These are phyloP conservation scores for Sylvilagus bachmani DNA, from an alignment of 2,113 vertebrate genomes.

Conservation along the genomic window DNA sequence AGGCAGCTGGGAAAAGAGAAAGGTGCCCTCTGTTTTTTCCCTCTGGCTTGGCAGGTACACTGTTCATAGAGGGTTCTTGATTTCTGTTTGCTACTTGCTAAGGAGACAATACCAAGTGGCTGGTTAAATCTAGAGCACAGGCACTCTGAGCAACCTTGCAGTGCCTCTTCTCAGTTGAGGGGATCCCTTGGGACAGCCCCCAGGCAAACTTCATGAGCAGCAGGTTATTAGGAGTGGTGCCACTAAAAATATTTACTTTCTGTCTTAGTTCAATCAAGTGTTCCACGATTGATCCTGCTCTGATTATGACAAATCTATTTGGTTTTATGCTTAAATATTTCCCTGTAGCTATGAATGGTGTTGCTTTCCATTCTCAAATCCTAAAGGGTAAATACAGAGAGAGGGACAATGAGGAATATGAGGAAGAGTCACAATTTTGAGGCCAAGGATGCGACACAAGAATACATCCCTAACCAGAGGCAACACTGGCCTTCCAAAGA, in stretches of 20 bases:
- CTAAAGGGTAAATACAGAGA: neutral
- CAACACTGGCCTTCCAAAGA: neutral
- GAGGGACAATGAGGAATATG: neutral
- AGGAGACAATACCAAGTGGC: constrained; percentile 37
- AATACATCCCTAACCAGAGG: neutral
- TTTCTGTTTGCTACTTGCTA: constrained; percentile 59
- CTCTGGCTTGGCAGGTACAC: too few species aligned
- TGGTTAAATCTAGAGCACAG: neutral
- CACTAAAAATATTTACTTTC: constrained; percentile 52
- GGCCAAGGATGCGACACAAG: neutral
- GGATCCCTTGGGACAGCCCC: neutral
- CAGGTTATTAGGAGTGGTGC: constrained; percentile 36
- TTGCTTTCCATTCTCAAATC: neutral
- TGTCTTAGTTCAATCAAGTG: constrained; percentile 58
- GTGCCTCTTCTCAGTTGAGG: neutral
- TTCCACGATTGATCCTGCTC: constrained; percentile 48
- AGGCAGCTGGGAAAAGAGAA: too few species aligned
- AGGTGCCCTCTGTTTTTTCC: too few species aligned
- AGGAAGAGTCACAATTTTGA: neutral
- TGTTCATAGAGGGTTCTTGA: neutral
- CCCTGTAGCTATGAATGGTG: neutral
- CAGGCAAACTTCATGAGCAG: neutral
- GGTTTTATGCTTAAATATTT: constrained; percentile 33
- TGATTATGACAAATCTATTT: neutral
- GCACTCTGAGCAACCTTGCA: neutral